Percentiles rank a stretch among this genome's conserved stretches.
These are phyloP conservation scores for Portunus trituberculatus DNA, from an alignment of 1,140 invertebrate genomes.

Conservation along the genomic window DNA sequence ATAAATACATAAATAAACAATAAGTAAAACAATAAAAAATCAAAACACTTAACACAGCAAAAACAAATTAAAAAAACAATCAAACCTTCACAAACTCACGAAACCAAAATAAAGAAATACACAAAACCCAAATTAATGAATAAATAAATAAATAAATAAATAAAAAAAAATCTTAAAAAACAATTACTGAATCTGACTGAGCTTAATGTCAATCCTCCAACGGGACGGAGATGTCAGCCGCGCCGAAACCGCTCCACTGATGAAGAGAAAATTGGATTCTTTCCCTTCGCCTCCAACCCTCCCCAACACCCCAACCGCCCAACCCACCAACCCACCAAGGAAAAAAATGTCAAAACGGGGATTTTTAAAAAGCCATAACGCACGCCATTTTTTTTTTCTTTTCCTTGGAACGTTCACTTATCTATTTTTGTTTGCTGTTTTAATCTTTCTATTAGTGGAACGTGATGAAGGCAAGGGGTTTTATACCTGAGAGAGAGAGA, in stretches of 20 bases:
- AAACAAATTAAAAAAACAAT: too few relatives aligned
- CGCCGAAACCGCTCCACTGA: constrained; percentile 5
- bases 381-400: neutral
- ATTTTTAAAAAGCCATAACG: constrained; percentile 3
- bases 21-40: too few relatives aligned
- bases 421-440: neutral
- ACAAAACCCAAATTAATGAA: too few relatives aligned
- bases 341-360: constrained; percentile 14
- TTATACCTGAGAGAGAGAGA: neutral
- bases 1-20: too few relatives aligned
- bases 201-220: constrained; percentile 8
- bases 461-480: neutral
- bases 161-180: neutral
- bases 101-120: too few relatives aligned
- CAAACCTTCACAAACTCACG: too few relatives aligned
- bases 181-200: neutral
- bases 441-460: neutral
- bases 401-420: neutral
- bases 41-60: too few relatives aligned
- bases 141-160: neutral
- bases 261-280: constrained; percentile 14
- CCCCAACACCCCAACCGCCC: neutral
- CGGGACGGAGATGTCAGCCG: neutral
- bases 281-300: neutral
- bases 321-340: neutral